phyloP scores from a whole-genome alignment of 2,113 vertebrate genomes.

The Ptychochromis oligacanthus region DNA sequence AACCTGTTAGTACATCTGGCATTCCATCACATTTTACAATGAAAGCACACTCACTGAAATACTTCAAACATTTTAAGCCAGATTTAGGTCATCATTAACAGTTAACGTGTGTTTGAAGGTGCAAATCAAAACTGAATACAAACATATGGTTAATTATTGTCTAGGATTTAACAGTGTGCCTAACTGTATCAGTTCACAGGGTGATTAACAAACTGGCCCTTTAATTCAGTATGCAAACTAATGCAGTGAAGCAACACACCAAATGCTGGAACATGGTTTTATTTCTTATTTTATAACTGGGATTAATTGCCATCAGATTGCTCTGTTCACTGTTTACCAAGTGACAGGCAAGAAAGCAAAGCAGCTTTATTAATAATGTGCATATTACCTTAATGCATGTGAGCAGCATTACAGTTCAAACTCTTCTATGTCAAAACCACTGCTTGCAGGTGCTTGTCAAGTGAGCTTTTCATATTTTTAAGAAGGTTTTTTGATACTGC shows the following conservation, averaged over 20 bases:
- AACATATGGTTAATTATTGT: background rate
- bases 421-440: background rate
- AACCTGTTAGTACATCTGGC: background rate
- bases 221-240: background rate
- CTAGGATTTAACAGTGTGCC: background rate
- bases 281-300: background rate
- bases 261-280: background rate
- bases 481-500: slow-evolving; percentile 13
- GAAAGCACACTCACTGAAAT: background rate
- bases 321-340: background rate
- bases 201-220: slow-evolving; percentile 22
- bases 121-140: slow-evolving; percentile 1
- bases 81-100: background rate
- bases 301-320: background rate
- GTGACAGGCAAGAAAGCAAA: slow-evolving; percentile 26
- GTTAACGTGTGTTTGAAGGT: background rate
- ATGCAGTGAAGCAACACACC: slow-evolving; percentile 15
- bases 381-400: slow-evolving; percentile 4
- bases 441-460: slow-evolving; percentile 2
- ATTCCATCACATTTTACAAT: background rate
- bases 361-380: slow-evolving; percentile 34
- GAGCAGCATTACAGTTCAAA: slow-evolving; percentile 47
- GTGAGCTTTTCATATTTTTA: background rate
- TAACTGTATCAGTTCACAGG: slow-evolving; percentile 24
- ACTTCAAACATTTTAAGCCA: background rate